phyloP scores from a whole-genome alignment of 2,113 vertebrate species.

The Ailuropoda melanoleuca region DNA sequence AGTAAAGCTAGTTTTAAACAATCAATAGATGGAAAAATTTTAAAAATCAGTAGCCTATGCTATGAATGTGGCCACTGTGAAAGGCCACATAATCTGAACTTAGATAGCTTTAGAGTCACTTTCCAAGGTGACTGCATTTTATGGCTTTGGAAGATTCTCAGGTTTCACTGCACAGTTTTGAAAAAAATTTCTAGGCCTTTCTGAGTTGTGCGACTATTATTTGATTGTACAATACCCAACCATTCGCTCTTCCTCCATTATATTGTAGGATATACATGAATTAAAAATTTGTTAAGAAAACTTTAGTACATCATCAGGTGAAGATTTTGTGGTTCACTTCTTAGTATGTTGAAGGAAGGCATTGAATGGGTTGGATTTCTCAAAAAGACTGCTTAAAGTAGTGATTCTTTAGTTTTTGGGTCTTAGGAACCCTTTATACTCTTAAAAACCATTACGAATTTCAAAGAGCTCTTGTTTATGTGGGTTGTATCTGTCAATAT shows the following conservation, averaged over 20 bases:
- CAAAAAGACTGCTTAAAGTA: neutral
- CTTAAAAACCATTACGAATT: neutral
- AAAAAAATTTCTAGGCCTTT: neutral
- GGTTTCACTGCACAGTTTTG: neutral
- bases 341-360: neutral
- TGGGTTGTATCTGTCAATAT: neutral
- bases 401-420: neutral
- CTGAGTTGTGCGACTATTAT: neutral
- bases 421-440: neutral
- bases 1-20: neutral
- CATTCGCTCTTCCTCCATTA: neutral
- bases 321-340: neutral
- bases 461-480: neutral
- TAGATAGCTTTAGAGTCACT: neutral
- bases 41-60: neutral
- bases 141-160: neutral
- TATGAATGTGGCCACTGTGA: neutral
- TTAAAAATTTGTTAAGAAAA: neutral
- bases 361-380: neutral
- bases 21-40: neutral
- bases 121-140: neutral
- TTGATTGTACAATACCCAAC: neutral
- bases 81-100: neutral
- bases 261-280: neutral
- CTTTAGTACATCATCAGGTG: neutral